Base-by-base conservation (phyloP, 2,888 invertebrate species). In the Artemia sp. region DNA sequence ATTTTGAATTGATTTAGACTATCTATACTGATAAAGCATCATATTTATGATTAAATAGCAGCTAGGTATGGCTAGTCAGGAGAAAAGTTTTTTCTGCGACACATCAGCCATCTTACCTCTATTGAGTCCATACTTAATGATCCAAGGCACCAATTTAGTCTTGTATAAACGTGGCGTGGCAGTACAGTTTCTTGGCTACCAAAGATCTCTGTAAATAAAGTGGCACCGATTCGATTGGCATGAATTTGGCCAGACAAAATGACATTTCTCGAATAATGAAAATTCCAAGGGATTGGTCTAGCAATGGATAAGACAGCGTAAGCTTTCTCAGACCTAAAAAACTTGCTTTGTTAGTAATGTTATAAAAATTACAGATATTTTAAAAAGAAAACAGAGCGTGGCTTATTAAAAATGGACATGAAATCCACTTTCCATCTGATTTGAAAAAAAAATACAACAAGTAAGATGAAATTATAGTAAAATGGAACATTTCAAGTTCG, bases 141-240 rank as follows among this genome's bases (percentile, higher is more conserved):
- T 12, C 70, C 70, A 11, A 70, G 68, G 51, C 51, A 51, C 70
- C 70, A 70, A 51, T 67, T 67, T 51, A 70, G 67, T 38, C 70
- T 19, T 9, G 67, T 50, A 58, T 70, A 70, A 12, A 67, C 19
- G 19, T 66, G 67, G 52, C 67, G 67, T 9, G 70, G 70, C n/a
- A 70, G 50, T 52, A 70, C 52, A 14, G 70, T 58, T 14, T 70
- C 68, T 68, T 70, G 67, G 6, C 67, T 67, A 38, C 52, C 51
- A 38, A 70, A 70, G 67, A 70, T 70, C 53, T 70, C 70, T 12
- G 52, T 68, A 11, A 67, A 67, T 19, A 70, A 68, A 24, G 67
- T 68, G 38, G 53, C 68, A 12, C 70, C 70, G 12, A 58, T n/a
- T 9, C 64, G 64, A 24, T 58, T 58, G 8, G n/a, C 14, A 58